Conservation (phyloP, 1,140 invertebrate genomes). For the Ceratosolen solmsi region DNA sequence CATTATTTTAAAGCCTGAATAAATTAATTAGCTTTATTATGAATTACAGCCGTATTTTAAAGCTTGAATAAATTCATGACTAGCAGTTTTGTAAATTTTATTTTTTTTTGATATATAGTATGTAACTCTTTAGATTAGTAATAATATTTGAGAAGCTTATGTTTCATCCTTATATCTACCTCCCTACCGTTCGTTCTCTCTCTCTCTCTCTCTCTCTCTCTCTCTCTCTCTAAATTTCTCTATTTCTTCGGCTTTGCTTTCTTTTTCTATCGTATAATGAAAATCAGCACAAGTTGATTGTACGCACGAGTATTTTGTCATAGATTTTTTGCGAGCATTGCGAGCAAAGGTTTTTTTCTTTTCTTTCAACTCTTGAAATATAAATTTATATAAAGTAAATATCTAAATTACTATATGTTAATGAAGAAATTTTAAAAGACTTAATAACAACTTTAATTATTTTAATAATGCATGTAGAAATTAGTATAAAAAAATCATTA, state of each 20-base stretch:
- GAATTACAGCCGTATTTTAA: no score
- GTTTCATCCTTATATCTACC: neutral
- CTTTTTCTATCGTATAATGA: constrained; percentile 25
- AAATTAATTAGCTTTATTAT: no score
- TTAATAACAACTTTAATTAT: neutral
- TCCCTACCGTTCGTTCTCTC: no score
- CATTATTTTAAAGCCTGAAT: no score
- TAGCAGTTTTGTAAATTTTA: no score
- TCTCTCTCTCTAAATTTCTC: constrained; percentile 22
- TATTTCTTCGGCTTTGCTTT: neutral
- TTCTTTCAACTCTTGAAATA: neutral
- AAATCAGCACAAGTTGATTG: constrained; percentile 36
- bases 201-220: neutral
- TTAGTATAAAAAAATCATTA: no score
- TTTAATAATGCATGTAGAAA: neutral
- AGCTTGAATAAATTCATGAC: no score
- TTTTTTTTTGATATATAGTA: neutral
- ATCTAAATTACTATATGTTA: neutral
- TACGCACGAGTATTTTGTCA: constrained; percentile 42
- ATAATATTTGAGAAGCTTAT: neutral
- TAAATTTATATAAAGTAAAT: neutral
- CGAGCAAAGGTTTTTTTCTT: constrained; percentile 22
- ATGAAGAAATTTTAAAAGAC: neutral
- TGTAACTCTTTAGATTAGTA: neutral
- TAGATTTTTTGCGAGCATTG: constrained; percentile 38